Base-by-base conservation (phyloP, 2,888 invertebrate species). In the Sinopyrophorus schimmeli region DNA sequence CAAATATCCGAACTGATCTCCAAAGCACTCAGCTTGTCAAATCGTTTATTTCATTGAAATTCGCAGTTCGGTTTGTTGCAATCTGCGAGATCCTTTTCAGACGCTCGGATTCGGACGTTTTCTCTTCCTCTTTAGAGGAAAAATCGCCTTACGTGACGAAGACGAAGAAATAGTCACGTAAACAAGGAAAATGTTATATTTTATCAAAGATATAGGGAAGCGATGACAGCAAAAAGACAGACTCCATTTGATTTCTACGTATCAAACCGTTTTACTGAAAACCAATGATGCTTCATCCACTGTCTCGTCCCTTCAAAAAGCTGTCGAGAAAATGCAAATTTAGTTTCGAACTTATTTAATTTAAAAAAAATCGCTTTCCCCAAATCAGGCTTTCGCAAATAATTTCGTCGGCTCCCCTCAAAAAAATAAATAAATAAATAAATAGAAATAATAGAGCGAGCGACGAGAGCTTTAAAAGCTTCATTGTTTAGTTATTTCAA, bases 21-120 rank as follows among this genome's bases (percentile, higher is more conserved):
- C 30, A 28, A 37, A 44, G 37, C 44, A 37, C 44, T 44, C 44
- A 24, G 44, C 16, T 28, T 44, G 44, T 44, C 44, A 35, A 44
- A 44, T 44, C 27, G 37, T 37, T 44, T 44, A 44, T 44, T 44
- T 44, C 44, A 44, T 44, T 44, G 44, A 44, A 44, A 37, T 44
- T 44, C 37, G 27, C 44, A 44, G 27, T 37, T 44, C 28, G 35
- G 44, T 28, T 37, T 44, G 44, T 44, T 37, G 20, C 37, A 44
- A 44, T 44, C 30, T 44, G 35, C 35, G 27, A 26, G 34, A 34
- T 7, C 18, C 27, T 24, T 16, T 24, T 30, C 20, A 32, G 23
- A n/a, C 7, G 23, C 23, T 23, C 9, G n/a, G n/a, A n/a, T n/a
- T n/a, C 10, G 3, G 6, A 16, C 3, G 2, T 16, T 18, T 16